These are phyloP conservation scores for Drosophila biarmipes DNA, from an alignment of 1,140 invertebrate species.

Conservation along the genomic window DNA sequence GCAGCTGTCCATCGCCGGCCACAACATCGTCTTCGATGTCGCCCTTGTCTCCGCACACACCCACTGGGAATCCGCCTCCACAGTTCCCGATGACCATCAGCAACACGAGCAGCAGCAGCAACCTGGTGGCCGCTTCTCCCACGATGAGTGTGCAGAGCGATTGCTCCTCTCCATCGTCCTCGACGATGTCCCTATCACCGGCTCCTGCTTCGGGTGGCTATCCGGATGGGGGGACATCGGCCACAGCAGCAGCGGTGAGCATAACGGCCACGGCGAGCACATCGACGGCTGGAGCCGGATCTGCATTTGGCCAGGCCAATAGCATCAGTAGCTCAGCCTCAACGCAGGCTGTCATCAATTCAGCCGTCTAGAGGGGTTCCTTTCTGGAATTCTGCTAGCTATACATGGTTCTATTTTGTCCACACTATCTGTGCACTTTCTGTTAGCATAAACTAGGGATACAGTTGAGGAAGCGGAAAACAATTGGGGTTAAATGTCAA, in stretches of 20 bases:
- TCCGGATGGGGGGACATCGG: constrained; percentile 67
- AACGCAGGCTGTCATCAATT: constrained; percentile 74
- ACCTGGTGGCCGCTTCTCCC: constrained; percentile 73
- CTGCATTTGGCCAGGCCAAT: constrained; percentile 67
- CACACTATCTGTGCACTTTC: constrained; percentile 54
- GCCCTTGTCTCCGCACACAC: constrained; percentile 77
- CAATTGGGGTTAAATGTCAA: constrained; percentile 14
- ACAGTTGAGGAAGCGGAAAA: constrained; percentile 17
- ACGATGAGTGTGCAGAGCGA: constrained; percentile 81
- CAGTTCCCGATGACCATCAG: constrained; percentile 72
- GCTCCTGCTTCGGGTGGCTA: constrained; percentile 71
- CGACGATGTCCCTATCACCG: constrained; percentile 77
- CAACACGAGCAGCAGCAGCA: constrained; percentile 71
- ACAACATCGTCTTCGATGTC: constrained; percentile 56
- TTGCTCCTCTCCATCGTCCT: constrained; percentile 79
- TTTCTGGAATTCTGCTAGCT: constrained; percentile 8
- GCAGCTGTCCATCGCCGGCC: constrained; percentile 45
- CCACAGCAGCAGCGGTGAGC: constrained; percentile 67
- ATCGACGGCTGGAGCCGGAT: constrained; percentile 47
- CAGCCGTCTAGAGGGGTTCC: constrained; percentile 64
- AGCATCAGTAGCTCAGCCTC: constrained; percentile 59
- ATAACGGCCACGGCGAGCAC: constrained; percentile 75
- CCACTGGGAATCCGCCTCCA: constrained; percentile 70
- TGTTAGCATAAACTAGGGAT: constrained; percentile 53
- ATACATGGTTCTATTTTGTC: constrained; percentile 47